Evolutionary conservation across 2,888 invertebrate species (phyloP).

Genomic region (Tenodera sinensis): DNA sequence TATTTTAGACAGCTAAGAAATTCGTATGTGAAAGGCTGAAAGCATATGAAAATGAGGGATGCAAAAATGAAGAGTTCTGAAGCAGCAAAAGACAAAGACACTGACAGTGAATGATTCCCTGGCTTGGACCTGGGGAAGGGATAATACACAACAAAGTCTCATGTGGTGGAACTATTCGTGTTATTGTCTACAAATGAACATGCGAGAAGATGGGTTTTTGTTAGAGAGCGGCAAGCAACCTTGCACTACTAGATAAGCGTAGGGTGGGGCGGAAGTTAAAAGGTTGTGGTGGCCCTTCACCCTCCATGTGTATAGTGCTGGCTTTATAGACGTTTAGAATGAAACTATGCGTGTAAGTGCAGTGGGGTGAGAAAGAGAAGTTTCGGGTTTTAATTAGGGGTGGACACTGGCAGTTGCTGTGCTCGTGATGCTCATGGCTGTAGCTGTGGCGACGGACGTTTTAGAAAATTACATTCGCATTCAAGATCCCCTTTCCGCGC

Average conservation of each 20-base stretch:
- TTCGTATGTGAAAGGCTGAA: background rate
- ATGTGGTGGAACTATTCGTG: background rate
- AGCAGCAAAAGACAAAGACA: background rate
- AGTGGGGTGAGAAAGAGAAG: slow-evolving; percentile 5
- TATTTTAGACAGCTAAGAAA: too few relatives aligned
- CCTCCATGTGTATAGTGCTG: background rate
- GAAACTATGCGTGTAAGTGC: slow-evolving; percentile 11
- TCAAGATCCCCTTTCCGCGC: background rate
- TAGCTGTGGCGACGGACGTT: background rate
- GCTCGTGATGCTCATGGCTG: slow-evolving; percentile 1
- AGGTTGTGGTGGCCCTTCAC: background rate
- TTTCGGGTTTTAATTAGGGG: slow-evolving; percentile 15
- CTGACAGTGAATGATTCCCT: background rate
- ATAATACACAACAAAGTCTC: background rate
- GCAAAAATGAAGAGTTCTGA: background rate
- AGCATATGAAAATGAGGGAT: too few relatives aligned
- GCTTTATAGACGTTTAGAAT: slow-evolving; percentile 12
- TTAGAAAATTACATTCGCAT: slow-evolving; percentile 14
- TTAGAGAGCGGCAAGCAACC: too few relatives aligned
- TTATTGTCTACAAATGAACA: background rate
- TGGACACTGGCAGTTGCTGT: slow-evolving; percentile 3
- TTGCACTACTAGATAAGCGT: background rate
- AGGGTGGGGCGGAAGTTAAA: background rate
- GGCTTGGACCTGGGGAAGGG: background rate
- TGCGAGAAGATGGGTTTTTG: background rate